phyloP scores from a whole-genome alignment of 2,113 vertebrate species.

The Clarias gariepinus region DNA sequence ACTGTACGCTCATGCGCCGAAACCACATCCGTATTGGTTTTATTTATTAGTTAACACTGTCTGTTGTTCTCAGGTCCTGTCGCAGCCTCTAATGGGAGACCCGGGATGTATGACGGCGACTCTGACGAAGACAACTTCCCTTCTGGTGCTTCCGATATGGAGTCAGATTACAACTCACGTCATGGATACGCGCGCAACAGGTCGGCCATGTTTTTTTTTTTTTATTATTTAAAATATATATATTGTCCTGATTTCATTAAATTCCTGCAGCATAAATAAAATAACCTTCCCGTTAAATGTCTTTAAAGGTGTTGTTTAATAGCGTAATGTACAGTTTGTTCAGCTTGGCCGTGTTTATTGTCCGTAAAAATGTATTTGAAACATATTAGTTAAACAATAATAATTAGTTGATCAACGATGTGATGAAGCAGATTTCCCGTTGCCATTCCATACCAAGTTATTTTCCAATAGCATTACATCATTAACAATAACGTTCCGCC shows the following conservation, averaged over 20 bases:
- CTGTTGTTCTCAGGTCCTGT: conserved; percentile 4
- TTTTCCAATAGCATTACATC: no score
- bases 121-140: conserved; percentile 37
- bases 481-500: no score
- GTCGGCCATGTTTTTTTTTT: background rate
- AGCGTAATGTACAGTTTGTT: background rate
- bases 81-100: background rate
- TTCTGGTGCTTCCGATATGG: conserved; percentile 37
- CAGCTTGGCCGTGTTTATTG: background rate
- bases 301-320: background rate
- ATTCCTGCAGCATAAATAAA: background rate
- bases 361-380: background rate
- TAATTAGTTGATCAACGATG: no score
- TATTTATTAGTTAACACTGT: background rate
- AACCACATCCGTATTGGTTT: background rate
- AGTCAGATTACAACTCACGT: background rate
- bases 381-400: no score
- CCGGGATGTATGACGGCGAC: conserved; percentile 13
- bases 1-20: no score
- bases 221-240: background rate
- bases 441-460: no score
- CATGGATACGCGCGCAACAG: conserved; percentile 10
- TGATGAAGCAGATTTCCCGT: no score
- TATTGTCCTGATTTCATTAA: background rate
- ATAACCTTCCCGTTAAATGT: background rate